Evolutionary conservation across 2,797 vertebrate genomes (phyloP), one percentile per base, ranked within the genome.

Genomic region (Euphonia xanthogaster): DNA sequence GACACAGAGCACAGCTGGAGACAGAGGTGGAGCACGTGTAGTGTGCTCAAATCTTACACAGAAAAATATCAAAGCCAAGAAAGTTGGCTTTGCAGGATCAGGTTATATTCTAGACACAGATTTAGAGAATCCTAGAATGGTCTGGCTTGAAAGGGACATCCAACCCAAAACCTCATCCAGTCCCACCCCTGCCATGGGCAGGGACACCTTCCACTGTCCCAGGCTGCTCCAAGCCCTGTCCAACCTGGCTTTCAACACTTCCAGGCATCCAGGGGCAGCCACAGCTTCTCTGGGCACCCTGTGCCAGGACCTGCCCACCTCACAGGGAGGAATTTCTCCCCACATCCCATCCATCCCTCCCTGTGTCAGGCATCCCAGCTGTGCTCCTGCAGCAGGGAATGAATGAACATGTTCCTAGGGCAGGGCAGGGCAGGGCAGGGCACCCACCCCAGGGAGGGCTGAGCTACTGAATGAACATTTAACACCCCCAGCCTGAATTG

Each of bases 181-280:
- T 39, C 0, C 50, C 20, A 58, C 3, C 10, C 6, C 30, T 13
- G 24, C 68, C 30, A 23, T 8, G 33, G 22, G 27, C 35, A 48
- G 13, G 6, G 62, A 68, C 55, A 37, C 9, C 22, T 68, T 0
- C 35, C 77, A 10, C 7, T 7, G 1, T 3, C 15, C 47, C 47
- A 88, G 27, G 35, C 0, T 17, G 22, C 35, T 42, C 77, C 53
- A 10, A 79, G 25, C 33, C 25, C 68, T 0, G 1, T 27, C 61
- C 62, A 81, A 0, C 40, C 40, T n/a, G 62, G 27, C 20, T 1
- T 44, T 35, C 2, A 2, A 1, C 40, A 54, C 25, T 54, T 0
- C 30, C 77, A 74, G 48, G 54, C 31, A 61, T 47, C 31, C 68
- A 30, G 47, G 53, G 12, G 30, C 68, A 80, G 53, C 54, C 47